Percentiles rank a stretch among this genome's conserved stretches.
phyloP scores from a whole-genome alignment of 2,888 invertebrate species.

The Conomelus anceps region DNA sequence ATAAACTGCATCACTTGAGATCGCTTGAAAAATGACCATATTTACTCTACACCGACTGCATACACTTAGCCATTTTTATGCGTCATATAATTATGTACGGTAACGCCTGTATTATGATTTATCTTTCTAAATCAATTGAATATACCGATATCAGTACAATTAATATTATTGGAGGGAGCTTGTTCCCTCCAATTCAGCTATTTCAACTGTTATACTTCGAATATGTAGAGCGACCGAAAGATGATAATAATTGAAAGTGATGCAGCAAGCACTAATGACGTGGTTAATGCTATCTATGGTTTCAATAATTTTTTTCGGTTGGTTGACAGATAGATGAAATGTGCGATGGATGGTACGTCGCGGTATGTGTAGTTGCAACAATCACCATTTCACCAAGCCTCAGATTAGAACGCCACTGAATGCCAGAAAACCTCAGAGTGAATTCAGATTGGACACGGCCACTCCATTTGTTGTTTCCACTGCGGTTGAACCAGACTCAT shows the following conservation, averaged over 20 bases:
- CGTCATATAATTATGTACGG: too few species aligned
- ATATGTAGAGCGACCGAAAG: not conserved
- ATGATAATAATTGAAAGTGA: not conserved
- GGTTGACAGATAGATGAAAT: not conserved
- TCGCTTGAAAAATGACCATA: too few species aligned
- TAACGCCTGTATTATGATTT: too few species aligned
- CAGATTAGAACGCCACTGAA: not conserved
- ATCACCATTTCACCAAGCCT: not conserved
- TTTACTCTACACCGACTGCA: too few species aligned
- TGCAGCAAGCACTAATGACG: not conserved
- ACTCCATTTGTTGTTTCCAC: not conserved
- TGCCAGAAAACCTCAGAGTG: not conserved
- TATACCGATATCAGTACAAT: too few species aligned
- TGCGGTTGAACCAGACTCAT: not conserved
- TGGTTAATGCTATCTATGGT: not conserved
- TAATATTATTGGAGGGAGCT: too few species aligned
- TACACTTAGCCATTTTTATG: too few species aligned
- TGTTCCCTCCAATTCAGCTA: not conserved
- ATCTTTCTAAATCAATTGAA: too few species aligned
- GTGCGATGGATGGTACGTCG: not conserved
- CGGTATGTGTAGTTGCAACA: not conserved
- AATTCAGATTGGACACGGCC: not conserved
- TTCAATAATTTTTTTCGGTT: not conserved
- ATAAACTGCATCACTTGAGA: too few species aligned
- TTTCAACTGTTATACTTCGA: too few species aligned